These are phyloP conservation scores for Silurus asotus DNA, from an alignment of 2,113 vertebrate species.

Conservation along the genomic window DNA sequence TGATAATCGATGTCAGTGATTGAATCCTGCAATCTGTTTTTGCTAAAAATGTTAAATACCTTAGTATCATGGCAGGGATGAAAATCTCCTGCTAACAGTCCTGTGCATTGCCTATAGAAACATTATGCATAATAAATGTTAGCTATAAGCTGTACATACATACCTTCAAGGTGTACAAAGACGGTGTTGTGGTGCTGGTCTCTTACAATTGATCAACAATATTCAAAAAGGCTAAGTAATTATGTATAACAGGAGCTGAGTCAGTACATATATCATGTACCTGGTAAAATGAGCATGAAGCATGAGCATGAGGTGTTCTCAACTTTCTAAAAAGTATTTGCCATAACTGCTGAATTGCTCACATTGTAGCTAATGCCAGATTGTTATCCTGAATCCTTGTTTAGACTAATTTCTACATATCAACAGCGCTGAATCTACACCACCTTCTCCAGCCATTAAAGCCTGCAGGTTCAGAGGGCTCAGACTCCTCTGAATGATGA, in stretches of 20 bases:
- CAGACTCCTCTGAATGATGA: constrained; percentile 71
- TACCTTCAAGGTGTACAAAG: background rate
- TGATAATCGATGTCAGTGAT: background rate
- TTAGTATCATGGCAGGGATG: background rate
- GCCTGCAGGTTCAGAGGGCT: constrained; percentile 1
- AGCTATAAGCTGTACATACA: background rate
- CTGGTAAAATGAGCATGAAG: background rate
- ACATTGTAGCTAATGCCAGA: background rate
- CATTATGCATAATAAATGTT: background rate
- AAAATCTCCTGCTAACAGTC: background rate
- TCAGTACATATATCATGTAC: background rate
- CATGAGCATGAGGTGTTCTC: background rate
- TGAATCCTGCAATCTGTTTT: background rate
- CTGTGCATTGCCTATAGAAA: background rate
- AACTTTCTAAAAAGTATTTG: background rate
- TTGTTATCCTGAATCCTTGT: background rate
- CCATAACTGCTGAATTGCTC: background rate
- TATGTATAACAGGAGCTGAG: background rate
- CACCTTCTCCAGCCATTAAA: background rate
- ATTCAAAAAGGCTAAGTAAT: background rate
- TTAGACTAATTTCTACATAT: background rate
- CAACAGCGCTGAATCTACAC: background rate
- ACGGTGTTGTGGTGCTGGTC: background rate
- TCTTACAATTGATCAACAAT: background rate
- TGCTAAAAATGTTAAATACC: background rate